Evolutionary conservation across 2,797 vertebrate species (phyloP).

Genomic region (Dendrocincla tyrannina): DNA sequence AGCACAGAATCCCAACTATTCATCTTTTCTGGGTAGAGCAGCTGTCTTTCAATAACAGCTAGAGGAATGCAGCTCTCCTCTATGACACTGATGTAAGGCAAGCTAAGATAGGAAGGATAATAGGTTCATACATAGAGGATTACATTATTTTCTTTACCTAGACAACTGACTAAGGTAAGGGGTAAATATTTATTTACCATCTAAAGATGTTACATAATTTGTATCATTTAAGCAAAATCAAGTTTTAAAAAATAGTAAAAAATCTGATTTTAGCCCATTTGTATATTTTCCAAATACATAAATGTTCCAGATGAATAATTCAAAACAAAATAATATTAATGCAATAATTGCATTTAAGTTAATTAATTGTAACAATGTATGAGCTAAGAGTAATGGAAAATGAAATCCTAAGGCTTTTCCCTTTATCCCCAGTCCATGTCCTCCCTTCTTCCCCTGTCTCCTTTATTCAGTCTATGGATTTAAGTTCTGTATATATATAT

Average conservation of each 20-base stretch:
- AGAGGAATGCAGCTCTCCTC: conserved; percentile 57
- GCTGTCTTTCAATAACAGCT: conserved; percentile 64
- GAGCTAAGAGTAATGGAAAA: background rate
- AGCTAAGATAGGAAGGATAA: conserved; percentile 57
- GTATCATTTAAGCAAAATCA: background rate
- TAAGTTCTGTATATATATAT: background rate
- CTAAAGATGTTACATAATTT: background rate
- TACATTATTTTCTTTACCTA: conserved; percentile 42
- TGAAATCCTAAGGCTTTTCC: background rate
- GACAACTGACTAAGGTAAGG: conserved; percentile 65
- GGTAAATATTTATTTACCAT: conserved; percentile 42
- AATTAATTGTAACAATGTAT: background rate
- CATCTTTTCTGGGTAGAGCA: conserved; percentile 54
- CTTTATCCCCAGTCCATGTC: background rate
- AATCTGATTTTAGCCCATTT: background rate
- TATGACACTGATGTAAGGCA: conserved; percentile 49
- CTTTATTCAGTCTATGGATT: background rate
- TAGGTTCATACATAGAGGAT: conserved; percentile 47
- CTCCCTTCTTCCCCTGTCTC: background rate
- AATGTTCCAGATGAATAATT: background rate
- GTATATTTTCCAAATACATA: background rate
- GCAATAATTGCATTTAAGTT: background rate
- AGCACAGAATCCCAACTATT: conserved; percentile 64
- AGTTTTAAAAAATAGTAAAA: background rate
- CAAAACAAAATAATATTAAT: background rate